These are phyloP conservation scores for Platyscapa corneri DNA, from an alignment of 1,140 invertebrate genomes.

Conservation along the genomic window DNA sequence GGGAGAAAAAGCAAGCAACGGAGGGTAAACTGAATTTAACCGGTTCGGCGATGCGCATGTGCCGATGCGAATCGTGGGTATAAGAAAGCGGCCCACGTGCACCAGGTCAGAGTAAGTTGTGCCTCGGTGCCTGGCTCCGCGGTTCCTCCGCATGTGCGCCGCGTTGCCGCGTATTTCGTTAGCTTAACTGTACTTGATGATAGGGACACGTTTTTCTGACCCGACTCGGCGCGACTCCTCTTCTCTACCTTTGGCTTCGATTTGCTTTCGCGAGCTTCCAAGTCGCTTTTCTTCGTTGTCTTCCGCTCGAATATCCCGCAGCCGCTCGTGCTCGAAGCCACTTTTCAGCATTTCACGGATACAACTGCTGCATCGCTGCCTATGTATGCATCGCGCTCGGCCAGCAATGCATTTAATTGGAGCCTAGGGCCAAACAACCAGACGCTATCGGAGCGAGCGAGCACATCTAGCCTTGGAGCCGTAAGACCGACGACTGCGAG, in stretches of 20 bases:
- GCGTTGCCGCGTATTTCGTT: slow-evolving; percentile 41
- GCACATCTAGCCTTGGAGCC: too few species aligned
- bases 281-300: background rate
- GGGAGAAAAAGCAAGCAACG: slow-evolving; percentile 24
- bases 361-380: too few species aligned
- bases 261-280: background rate
- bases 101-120: background rate
- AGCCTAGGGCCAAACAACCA: too few species aligned
- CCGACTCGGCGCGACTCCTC: too few species aligned
- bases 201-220: background rate
- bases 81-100: background rate
- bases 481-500: too few species aligned
- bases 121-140: background rate
- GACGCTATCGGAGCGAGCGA: too few species aligned
- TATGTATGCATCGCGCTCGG: too few species aligned
- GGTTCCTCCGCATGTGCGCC: background rate
- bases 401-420: too few species aligned
- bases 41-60: background rate
- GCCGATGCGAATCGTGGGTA: background rate
- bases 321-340: background rate
- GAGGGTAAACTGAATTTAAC: slow-evolving; percentile 32
- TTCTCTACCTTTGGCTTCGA: background rate
- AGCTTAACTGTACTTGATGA: slow-evolving; percentile 52
- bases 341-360: background rate
- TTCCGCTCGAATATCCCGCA: background rate